Conservation (phyloP, 2,797 vertebrate genomes). For the Poliocrania exsul region DNA sequence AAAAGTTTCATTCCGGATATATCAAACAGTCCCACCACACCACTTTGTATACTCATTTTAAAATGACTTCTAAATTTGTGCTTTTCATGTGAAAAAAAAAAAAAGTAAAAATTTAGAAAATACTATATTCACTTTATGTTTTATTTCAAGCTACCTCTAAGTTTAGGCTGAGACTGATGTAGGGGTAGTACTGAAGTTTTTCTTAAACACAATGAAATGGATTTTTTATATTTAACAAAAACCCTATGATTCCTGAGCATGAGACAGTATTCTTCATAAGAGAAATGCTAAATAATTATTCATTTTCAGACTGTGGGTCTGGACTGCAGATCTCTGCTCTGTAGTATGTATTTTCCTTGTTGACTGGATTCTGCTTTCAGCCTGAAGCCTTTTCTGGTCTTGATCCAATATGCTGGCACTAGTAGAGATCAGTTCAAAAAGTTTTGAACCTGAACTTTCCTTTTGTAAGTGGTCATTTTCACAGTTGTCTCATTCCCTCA, state of each 20-base stretch:
- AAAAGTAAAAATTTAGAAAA: background rate
- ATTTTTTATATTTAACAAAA: background rate
- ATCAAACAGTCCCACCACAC: background rate
- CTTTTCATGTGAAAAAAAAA: background rate
- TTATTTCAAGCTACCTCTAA: background rate
- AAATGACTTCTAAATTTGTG: background rate
- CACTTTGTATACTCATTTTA: background rate
- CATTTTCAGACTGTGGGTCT: background rate
- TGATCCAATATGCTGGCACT: background rate
- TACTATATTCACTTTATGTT: background rate
- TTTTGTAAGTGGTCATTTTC: slow-evolving; percentile 1
- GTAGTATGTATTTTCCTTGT: background rate
- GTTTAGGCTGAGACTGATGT: background rate
- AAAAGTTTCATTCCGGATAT: background rate
- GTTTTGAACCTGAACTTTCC: background rate
- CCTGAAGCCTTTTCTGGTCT: background rate
- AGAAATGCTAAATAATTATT: background rate
- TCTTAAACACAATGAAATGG: background rate
- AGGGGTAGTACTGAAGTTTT: background rate
- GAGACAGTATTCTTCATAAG: background rate
- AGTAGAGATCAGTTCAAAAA: background rate
- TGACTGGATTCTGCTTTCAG: background rate
- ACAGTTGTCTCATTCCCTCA: background rate
- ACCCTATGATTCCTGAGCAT: background rate
- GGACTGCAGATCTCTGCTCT: background rate